phyloP scores from a whole-genome alignment of 2,113 vertebrate species.

The Dendropsophus ebraccatus region DNA sequence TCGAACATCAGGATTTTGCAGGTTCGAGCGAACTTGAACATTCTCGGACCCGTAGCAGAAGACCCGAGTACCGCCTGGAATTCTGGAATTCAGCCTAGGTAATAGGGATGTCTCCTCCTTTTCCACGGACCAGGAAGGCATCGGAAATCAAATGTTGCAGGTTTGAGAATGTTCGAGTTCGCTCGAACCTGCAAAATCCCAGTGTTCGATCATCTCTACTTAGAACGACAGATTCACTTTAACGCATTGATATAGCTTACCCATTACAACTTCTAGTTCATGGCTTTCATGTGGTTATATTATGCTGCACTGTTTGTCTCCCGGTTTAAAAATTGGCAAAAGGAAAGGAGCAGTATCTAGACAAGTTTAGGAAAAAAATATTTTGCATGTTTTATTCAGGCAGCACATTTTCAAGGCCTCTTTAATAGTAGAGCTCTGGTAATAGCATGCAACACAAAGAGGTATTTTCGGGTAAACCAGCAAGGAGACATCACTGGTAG shows the following conservation, averaged over 20 bases:
- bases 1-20: too few relatives aligned
- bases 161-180: too few relatives aligned
- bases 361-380: not conserved
- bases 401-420: not conserved
- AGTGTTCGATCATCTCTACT: too few relatives aligned
- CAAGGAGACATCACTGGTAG: not conserved
- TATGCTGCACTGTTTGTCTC: not conserved
- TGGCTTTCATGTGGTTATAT: not conserved
- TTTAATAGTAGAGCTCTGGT: not conserved
- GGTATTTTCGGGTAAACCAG: not conserved
- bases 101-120: too few relatives aligned
- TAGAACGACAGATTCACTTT: not conserved
- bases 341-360: slow-evolving; percentile 2
- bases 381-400: not conserved
- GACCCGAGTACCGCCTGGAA: too few relatives aligned
- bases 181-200: too few relatives aligned
- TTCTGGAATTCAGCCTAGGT: too few relatives aligned
- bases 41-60: too few relatives aligned
- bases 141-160: too few relatives aligned
- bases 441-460: not conserved
- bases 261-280: not conserved
- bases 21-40: too few relatives aligned
- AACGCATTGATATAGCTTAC: not conserved
- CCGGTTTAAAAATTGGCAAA: not conserved
- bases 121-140: too few relatives aligned